Evolutionary conservation across 2,797 vertebrate species (phyloP).

Genomic region (Macropodus opercularis): DNA sequence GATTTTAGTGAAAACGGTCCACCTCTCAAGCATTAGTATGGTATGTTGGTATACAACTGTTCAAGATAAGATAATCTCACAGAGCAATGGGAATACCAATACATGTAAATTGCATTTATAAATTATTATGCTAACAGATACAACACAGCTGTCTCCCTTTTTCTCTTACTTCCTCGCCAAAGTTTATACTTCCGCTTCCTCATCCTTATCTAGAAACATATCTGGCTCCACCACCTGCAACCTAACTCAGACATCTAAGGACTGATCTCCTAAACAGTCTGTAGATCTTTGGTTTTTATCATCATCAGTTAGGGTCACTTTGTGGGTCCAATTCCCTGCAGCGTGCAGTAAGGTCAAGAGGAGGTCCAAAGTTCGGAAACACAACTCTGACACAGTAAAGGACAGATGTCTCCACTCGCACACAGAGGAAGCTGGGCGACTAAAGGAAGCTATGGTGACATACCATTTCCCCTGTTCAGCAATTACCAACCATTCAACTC

Average conservation of each 20-base stretch:
- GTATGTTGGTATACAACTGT: not conserved
- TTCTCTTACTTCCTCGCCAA: conserved; percentile 6
- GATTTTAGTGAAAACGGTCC: too few species aligned
- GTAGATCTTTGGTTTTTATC: conserved; percentile 1
- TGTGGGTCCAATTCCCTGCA: conserved; percentile 26
- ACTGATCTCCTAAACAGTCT: conserved; percentile 5
- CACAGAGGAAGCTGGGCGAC: conserved; percentile 58
- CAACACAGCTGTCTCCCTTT: too few species aligned
- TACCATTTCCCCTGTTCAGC: conserved; percentile 74
- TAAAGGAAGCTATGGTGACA: conserved; percentile 74
- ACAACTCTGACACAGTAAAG: conserved; percentile 21
- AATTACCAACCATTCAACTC: conserved; percentile 70
- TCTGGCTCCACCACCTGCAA: conserved; percentile 31
- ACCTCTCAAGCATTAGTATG: not conserved
- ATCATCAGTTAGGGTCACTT: conserved; percentile 31
- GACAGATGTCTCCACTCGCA: conserved; percentile 48
- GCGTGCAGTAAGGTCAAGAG: conserved; percentile 8
- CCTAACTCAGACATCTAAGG: conserved; percentile 28
- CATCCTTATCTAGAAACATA: conserved; percentile 10
- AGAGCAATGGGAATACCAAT: too few species aligned
- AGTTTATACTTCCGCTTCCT: not conserved
- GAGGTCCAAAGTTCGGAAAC: conserved; percentile 21
- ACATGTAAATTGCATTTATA: not conserved
- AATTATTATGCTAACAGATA: not conserved
- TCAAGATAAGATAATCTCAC: not conserved